Conservation (phyloP, 2,888 invertebrate species). For the Acronicta leporina region DNA sequence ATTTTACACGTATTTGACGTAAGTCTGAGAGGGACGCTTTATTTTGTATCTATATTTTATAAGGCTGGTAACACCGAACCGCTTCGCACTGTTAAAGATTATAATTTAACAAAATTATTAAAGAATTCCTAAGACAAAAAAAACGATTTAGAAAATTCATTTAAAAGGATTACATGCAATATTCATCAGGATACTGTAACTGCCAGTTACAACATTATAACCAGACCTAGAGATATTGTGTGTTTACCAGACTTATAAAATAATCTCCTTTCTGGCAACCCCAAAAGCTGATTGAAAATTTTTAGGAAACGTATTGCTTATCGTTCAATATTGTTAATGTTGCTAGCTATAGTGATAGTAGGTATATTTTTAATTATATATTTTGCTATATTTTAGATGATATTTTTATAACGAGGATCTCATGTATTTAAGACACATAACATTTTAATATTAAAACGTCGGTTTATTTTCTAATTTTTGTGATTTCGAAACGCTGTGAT, state of each 20-base stretch:
- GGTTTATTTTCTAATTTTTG: slow-evolving; percentile 61
- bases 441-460: slow-evolving; percentile 55
- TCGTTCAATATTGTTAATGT: slow-evolving; percentile 84
- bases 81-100: slow-evolving; percentile 10
- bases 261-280: slow-evolving; percentile 70
- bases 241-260: slow-evolving; percentile 42
- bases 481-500: slow-evolving; percentile 83
- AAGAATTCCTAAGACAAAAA: too few relatives aligned
- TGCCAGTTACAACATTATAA: too few relatives aligned
- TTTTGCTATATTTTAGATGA: slow-evolving; percentile 81
- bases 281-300: slow-evolving; percentile 63
- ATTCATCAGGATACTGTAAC: not conserved
- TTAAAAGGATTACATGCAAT: too few relatives aligned
- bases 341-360: slow-evolving; percentile 81
- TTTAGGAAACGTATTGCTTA: slow-evolving; percentile 84
- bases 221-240: not conserved
- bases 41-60: slow-evolving; percentile 54
- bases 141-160: too few relatives aligned
- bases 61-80: slow-evolving; percentile 37
- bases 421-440: slow-evolving; percentile 69
- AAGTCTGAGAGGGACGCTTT: slow-evolving; percentile 70
- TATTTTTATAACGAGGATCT: slow-evolving; percentile 82
- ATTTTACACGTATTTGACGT: slow-evolving; percentile 67
- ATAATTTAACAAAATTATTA: not conserved
- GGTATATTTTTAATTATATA: slow-evolving; percentile 74